Base-by-base conservation (phyloP, 2,888 invertebrate species). In the Hydriomena furcata region DNA sequence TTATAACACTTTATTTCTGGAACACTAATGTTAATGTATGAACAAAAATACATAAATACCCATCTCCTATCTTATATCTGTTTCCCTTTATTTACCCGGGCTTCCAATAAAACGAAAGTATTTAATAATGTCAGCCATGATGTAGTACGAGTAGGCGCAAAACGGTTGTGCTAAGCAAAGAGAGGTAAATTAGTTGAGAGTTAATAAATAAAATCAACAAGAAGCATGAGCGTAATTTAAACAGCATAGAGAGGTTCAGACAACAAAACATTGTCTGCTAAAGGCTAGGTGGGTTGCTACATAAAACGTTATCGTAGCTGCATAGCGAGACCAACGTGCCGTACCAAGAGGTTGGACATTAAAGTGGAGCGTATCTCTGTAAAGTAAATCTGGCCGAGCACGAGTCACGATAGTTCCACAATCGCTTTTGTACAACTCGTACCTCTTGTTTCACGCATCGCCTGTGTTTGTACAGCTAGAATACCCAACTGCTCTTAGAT, bases 391-490 rank as follows among this genome's bases (percentile, higher is more conserved):
- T 79, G 69, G 68, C 68, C 64, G 67, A 66, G 68, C 70, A 58
- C 60, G 63, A 61, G 61, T 55, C 61, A 71, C 66, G 72, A 77
- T 75, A 74, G 78, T 71, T 68, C 61, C 64, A 73, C 77, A 77
- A 76, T 79, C 71, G 76, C 71, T 73, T 71, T 67, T 60, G 61
- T 67, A 71, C 73, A n/a, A n/a, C n/a, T n/a, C n/a, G n/a, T 73
- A 68, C 66, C 79, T 76, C 76, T 82, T 78, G 76, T 82, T 82
- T 79, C 78, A 82, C 76, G 80, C 80, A 76, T 71, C 80, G 79
- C 71, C 73, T 78, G 74, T 71, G 61, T 69, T 72, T 77, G 63
- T 63, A 72, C 71, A 66, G 63, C 67, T 68, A 66, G 59, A 70
- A 74, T 71, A 73, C 61, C 58, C 60, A 34, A 40, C 52, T 21